Conservation (phyloP, 2,797 vertebrate genomes). For the Mico argentatus region DNA sequence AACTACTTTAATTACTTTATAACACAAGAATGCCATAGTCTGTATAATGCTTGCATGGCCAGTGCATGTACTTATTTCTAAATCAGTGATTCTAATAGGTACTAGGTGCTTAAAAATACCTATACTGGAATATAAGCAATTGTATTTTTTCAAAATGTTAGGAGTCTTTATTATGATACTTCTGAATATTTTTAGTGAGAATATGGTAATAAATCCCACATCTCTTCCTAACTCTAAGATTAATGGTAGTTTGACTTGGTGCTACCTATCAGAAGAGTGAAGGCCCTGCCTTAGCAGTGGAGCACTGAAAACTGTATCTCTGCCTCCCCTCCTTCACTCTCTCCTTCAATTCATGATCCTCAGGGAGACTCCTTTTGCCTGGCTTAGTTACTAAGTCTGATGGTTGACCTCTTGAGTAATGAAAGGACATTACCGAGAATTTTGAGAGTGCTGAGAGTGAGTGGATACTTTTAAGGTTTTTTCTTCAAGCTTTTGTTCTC, state of each 20-base stretch:
- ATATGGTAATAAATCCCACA: not conserved
- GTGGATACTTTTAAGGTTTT: not conserved
- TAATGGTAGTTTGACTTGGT: not conserved
- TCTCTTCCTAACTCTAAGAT: not conserved
- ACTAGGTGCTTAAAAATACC: not conserved
- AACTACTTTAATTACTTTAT: slow-evolving; percentile 12
- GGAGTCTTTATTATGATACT: not conserved
- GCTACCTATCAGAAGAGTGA: not conserved
- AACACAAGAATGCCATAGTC: not conserved
- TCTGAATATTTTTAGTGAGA: not conserved
- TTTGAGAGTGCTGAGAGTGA: not conserved
- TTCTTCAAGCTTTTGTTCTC: not conserved
- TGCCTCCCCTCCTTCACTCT: not conserved
- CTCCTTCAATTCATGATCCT: not conserved
- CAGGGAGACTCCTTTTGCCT: not conserved
- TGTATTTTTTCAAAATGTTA: not conserved
- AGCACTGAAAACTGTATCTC: not conserved
- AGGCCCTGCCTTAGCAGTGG: not conserved
- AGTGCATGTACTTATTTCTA: not conserved
- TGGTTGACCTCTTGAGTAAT: not conserved
- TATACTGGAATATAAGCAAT: not conserved
- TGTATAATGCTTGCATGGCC: not conserved
- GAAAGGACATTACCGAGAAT: not conserved
- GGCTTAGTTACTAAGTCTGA: not conserved
- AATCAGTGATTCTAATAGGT: not conserved